These are phyloP conservation scores for Bradysia coprophila DNA, from an alignment of 1,140 invertebrate genomes.

Conservation along the genomic window DNA sequence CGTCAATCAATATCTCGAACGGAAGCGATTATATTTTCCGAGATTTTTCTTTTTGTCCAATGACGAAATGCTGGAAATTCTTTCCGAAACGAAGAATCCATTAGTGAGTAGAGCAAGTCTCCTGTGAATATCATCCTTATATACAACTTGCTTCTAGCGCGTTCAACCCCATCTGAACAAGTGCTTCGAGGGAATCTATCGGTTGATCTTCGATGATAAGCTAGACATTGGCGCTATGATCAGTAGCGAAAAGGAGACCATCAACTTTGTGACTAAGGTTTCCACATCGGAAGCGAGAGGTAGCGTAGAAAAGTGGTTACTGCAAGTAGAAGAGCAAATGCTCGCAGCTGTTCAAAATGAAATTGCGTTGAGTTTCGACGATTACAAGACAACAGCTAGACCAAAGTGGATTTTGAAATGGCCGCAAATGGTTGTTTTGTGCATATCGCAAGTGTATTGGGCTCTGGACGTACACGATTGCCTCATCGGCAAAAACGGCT, in stretches of 20 bases:
- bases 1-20: conserved; percentile 78
- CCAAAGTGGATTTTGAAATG: conserved; percentile 61
- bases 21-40: conserved; percentile 78
- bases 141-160: too few species aligned
- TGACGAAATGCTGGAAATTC: conserved; percentile 87
- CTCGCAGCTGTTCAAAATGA: conserved; percentile 48
- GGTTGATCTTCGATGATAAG: conserved; percentile 51
- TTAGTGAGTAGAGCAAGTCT: too few species aligned
- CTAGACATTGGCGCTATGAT: conserved; percentile 70
- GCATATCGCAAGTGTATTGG: conserved; percentile 81
- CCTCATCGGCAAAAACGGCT: conserved; percentile 34
- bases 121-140: too few species aligned
- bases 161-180: conserved; percentile 86
- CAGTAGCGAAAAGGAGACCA: conserved; percentile 66
- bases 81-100: conserved; percentile 83
- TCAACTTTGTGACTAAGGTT: conserved; percentile 47
- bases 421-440: conserved; percentile 78
- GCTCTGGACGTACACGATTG: conserved; percentile 56
- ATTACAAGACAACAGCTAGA: conserved; percentile 43
- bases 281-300: conserved; percentile 63
- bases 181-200: conserved; percentile 68
- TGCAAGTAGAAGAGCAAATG: conserved; percentile 76
- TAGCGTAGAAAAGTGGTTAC: conserved; percentile 84
- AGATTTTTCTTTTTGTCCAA: conserved; percentile 92
- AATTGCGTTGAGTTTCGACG: conserved; percentile 46